Evolutionary conservation across 2,797 vertebrate genomes (phyloP).

Genomic region (Crocodylus rhombifer): DNA sequence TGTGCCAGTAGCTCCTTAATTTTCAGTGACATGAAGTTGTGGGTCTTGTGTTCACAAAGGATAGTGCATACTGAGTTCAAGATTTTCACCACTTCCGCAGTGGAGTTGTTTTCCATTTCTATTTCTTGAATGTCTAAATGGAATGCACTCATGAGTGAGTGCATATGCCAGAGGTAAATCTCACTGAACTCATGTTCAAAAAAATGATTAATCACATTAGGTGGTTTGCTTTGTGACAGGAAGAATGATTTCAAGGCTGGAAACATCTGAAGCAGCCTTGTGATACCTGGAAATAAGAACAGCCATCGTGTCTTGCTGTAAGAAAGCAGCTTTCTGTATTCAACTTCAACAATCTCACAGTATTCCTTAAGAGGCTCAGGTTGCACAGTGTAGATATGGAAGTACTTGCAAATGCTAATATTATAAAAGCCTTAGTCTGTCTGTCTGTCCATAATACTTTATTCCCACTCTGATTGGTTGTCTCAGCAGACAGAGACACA

Average conservation of each 20-base stretch:
- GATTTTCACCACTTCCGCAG: neutral
- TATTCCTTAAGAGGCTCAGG: neutral
- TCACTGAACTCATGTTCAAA: accelerated
- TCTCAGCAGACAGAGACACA: too few species aligned
- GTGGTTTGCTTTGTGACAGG: neutral
- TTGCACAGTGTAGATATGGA: neutral
- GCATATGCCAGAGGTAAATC: conserved; percentile 17
- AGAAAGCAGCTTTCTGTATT: conserved; percentile 11
- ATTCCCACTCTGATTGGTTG: too few species aligned
- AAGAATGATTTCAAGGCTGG: neutral
- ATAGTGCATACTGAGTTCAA: conserved; percentile 23
- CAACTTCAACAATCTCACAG: neutral
- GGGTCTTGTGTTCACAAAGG: neutral
- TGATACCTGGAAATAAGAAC: neutral
- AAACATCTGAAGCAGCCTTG: neutral
- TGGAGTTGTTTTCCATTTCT: conserved; percentile 12
- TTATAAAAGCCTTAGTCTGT: too few species aligned
- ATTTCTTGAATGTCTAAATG: neutral
- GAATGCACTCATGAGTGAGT: neutral
- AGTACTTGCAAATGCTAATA: neutral
- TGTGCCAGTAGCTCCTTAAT: conserved; percentile 38
- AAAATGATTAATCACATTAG: neutral
- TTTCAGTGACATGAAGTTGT: conserved; percentile 48
- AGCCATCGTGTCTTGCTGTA: neutral
- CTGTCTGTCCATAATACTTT: too few species aligned